Evolutionary conservation across 2,888 invertebrate genomes (phyloP).

Genomic region (Altica lythri): DNA sequence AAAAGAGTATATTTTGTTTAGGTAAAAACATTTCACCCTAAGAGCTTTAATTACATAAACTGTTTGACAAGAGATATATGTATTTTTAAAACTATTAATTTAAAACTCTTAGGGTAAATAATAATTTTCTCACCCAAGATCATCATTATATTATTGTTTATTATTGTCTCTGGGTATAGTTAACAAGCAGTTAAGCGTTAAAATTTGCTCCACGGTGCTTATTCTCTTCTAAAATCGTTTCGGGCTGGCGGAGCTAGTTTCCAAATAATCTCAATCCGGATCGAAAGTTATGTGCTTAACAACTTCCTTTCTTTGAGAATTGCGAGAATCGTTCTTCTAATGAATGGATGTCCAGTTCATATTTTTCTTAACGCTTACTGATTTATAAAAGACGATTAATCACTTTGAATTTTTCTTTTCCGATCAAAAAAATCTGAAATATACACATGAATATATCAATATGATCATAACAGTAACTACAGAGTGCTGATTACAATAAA

Average conservation of each 20-base stretch:
- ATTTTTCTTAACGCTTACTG: constrained; percentile 8
- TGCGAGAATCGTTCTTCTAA: constrained; percentile 28
- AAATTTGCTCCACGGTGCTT: constrained; percentile 29
- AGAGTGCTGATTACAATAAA: no score
- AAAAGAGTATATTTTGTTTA: no score
- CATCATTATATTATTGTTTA: no score
- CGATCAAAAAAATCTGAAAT: no score
- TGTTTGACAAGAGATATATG: no score
- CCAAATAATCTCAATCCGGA: constrained; percentile 39
- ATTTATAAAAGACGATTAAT: not conserved
- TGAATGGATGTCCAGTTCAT: constrained; percentile 24
- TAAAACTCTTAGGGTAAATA: no score
- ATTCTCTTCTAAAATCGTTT: constrained; percentile 18
- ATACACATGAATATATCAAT: no score
- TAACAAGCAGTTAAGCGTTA: constrained; percentile 31
- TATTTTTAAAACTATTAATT: no score
- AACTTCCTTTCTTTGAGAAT: constrained; percentile 29
- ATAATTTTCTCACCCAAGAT: no score
- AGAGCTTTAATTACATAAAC: no score
- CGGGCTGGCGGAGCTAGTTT: constrained; percentile 36
- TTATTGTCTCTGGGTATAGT: constrained; percentile 18
- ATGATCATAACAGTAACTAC: no score
- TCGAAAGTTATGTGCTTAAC: constrained; percentile 38
- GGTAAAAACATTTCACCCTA: no score
- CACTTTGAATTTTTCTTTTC: not conserved